Base-by-base conservation (phyloP, 2,888 invertebrate species). In the Petrolisthes cinctipes region DNA sequence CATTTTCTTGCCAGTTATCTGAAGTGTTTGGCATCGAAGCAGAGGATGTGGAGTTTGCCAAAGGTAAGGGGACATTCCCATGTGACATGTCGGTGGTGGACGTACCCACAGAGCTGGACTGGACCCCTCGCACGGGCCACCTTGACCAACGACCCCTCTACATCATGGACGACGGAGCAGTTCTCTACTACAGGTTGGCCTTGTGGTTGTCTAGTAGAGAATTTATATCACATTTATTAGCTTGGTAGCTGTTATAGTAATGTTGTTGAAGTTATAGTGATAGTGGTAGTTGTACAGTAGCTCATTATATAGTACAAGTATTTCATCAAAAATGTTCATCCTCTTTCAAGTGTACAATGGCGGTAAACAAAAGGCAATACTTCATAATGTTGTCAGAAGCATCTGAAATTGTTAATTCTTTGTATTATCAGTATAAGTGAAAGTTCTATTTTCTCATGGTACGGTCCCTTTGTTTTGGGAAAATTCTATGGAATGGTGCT, bases 101-200 rank as follows among this genome's bases (percentile, higher is more conserved):
- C 91, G 94, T 95, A 53, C 94, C 95, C 91, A 93, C 93, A 73
- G 94, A 95, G 88, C 93, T 95, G 89, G 94, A 94, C 85, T 96
- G 96, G 96, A 94, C 94, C 91, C 93, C 94, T 9, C 93, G 94
- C 90, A 93, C 94, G 7, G 93, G 94, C 7, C 92, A 93, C 66
- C 92, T 94, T 81, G 94, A 94, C 85, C 93, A 94, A 91, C 94
- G 94, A 93, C 94, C 95, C 54, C 92, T 95, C 66, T 94, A 93
- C 91, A 94, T 94, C 88, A 93, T 93, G 92, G 94, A 95, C 91
- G 94, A 95, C 92, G 95, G 95, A 78, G 93, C 94, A 91, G 94
- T 95, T 86, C 94, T 95, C 91, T 95, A 95, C 92, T 96, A 95
- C 93, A 95, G 95, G 96, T 96, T 92, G 89, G 91, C 85, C 71